Conservation (phyloP, 1,140 invertebrate species). For the Listronotus bonariensis region DNA sequence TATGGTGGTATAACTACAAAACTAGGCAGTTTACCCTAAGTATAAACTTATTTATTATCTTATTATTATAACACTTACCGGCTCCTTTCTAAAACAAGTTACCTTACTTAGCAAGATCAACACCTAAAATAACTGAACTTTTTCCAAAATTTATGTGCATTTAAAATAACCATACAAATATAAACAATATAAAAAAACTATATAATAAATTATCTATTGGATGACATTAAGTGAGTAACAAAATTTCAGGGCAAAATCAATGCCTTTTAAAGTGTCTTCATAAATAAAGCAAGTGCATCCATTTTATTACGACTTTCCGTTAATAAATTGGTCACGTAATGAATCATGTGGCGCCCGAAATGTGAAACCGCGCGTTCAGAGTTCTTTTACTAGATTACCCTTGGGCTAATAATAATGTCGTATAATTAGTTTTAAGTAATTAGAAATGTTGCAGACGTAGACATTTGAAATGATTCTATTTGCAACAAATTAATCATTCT, state of each 20-base stretch:
- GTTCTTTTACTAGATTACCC: constrained; percentile 4
- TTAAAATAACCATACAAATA: no score
- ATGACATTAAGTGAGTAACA: constrained; percentile 1
- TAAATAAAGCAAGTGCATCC: constrained; percentile 16
- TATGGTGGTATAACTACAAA: no score
- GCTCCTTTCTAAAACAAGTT: no score
- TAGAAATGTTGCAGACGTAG: no score
- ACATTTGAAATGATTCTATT: no score
- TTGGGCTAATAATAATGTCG: constrained; percentile 11
- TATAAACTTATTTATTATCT: no score
- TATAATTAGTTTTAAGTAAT: not conserved
- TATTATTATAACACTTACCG: no score
- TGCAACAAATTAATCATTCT: not conserved
- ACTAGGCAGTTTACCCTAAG: no score
- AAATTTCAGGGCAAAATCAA: not conserved
- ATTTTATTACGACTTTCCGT: constrained; percentile 9
- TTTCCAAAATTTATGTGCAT: no score
- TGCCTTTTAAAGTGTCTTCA: constrained; percentile 10
- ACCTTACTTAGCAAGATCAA: no score
- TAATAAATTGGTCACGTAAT: constrained; percentile 14
- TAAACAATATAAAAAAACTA: not conserved
- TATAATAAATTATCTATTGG: constrained; percentile 2
- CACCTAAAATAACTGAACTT: no score
- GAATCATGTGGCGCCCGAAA: constrained; percentile 15
- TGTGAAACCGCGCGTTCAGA: constrained; percentile 3